Base-by-base conservation (phyloP, 2,888 invertebrate genomes). In the Strigamia crassipes region DNA sequence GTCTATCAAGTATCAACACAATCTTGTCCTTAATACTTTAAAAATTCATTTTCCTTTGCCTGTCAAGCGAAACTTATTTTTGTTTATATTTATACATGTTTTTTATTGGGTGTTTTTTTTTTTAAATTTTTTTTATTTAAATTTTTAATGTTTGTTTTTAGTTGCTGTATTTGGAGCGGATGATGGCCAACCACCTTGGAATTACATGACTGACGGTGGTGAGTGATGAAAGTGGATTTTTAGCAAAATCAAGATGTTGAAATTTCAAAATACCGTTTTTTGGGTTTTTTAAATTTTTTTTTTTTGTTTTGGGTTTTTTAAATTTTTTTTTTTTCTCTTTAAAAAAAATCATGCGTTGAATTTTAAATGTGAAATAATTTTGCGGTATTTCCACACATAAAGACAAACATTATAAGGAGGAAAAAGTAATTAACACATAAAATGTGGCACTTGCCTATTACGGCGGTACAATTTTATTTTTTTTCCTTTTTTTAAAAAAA, bases 161-260 rank as follows among this genome's bases (percentile, higher is more conserved):
- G 73, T 73, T 27, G 0, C 12, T 73, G 73, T n/a, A 12, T 31
- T 4, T 23, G 73, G 27, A 27, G 27, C 73, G 5, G 31, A 13
- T 15, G 31, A 73, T 73, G 73, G 73, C 1, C 73, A 27, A 73
- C 73, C 73, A 27, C 73, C 27, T 31, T 73, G 73, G 73, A 73
- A 73, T 73, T 73, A 73, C 31, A 6, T 27, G 13, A 73, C 31
- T 23, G 27, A 73, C 31, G 73, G 73, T 3, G 73, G 73, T 73
- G 27, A 27, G 73, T 23, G 61, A 13, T 8, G 56, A 56, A 56
- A 56, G 46, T 46, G 5, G 61, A 61, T n/a, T 61, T 61, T 18
- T 73, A 15, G 73, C 12, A 31, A 27, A 73, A 73, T 27, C 23
- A 13, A 31, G 73, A 73, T 9, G 13, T 73, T 12, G 73, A 31